Evolutionary conservation across 2,888 invertebrate genomes (phyloP).

Genomic region (Drosophila parthenogenetica): DNA sequence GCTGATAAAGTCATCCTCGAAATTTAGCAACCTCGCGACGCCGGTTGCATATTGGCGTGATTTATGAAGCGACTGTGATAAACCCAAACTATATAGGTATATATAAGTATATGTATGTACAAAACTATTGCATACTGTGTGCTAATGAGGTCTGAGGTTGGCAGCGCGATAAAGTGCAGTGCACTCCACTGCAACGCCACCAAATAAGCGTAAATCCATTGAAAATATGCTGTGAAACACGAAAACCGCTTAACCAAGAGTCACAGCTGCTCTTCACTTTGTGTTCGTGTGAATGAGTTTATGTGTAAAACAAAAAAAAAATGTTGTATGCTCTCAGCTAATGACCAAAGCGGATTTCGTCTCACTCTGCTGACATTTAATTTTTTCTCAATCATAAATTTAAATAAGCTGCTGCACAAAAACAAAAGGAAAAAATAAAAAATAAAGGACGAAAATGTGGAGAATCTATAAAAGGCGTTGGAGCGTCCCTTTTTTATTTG

Average conservation of each 20-base stretch:
- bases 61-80: slow-evolving; percentile 47
- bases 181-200: slow-evolving; percentile 22
- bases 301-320: slow-evolving; percentile 14
- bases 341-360: slow-evolving; percentile 69
- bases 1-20: slow-evolving; percentile 26
- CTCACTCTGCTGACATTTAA: slow-evolving; percentile 49
- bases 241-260: slow-evolving; percentile 46
- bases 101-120: slow-evolving; percentile 3
- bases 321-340: slow-evolving; percentile 34
- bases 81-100: slow-evolving; percentile 14
- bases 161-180: slow-evolving; percentile 18
- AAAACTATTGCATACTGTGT: slow-evolving; percentile 52
- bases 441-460: slow-evolving; percentile 7
- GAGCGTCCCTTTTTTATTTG: slow-evolving; percentile 32
- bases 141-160: slow-evolving; percentile 55
- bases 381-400: slow-evolving; percentile 76
- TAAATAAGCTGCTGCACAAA: slow-evolving; percentile 61
- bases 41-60: slow-evolving; percentile 55
- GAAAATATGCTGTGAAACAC: slow-evolving; percentile 40
- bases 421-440: slow-evolving; percentile 1
- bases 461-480: slow-evolving; percentile 38
- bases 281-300: neutral
- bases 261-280: slow-evolving; percentile 42
- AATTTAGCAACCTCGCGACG: slow-evolving; percentile 27
- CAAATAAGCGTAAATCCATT: slow-evolving; percentile 30